Conservation (phyloP, 2,797 vertebrate genomes). For the Urocyon cinereoargenteus region DNA sequence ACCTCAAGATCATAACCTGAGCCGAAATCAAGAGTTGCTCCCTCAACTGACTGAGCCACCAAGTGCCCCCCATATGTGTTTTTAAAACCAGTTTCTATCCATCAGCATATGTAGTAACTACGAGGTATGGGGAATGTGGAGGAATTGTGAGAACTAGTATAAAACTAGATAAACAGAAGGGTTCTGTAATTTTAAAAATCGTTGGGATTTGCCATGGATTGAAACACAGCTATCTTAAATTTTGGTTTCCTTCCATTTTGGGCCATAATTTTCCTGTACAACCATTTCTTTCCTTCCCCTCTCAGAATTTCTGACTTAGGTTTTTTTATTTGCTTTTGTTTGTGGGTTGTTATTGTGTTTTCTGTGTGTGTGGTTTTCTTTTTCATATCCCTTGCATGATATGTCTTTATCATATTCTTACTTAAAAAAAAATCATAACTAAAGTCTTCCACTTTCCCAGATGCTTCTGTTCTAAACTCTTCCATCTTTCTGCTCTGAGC, state of each 20-base stretch:
- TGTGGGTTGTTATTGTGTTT: no score
- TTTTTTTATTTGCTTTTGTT: neutral
- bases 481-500: neutral
- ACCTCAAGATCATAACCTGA: neutral
- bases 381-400: neutral
- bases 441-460: neutral
- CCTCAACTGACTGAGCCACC: neutral
- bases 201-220: neutral
- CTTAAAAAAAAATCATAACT: neutral
- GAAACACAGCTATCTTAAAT: neutral
- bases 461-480: neutral
- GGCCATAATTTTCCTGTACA: neutral
- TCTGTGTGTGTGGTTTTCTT: neutral
- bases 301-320: neutral
- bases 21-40: neutral
- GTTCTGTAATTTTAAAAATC: neutral
- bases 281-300: neutral
- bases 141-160: neutral
- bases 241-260: neutral
- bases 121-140: neutral
- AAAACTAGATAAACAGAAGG: neutral
- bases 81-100: neutral
- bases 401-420: neutral
- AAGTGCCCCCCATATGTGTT: neutral
- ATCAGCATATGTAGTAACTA: neutral